These are phyloP conservation scores for Herpetotheres cachinnans DNA, from an alignment of 2,113 vertebrate species.

Conservation along the genomic window DNA sequence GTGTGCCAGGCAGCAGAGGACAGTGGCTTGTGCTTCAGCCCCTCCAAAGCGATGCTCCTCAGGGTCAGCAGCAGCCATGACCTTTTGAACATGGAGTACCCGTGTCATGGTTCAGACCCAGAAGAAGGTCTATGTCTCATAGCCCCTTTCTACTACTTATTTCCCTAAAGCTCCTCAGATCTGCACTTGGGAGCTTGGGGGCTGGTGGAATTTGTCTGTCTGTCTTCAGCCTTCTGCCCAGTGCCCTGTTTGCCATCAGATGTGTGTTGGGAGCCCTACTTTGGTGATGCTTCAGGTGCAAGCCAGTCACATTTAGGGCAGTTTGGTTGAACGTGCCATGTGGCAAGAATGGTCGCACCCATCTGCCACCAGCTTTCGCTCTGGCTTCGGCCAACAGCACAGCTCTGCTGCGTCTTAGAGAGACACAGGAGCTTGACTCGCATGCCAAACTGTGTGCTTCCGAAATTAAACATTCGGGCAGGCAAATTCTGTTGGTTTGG, in stretches of 20 bases:
- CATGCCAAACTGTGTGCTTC: not conserved
- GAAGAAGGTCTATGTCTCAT: not conserved
- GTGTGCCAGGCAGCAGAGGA: rapidly evolving
- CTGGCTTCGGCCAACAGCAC: not conserved
- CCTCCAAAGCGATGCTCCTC: not conserved
- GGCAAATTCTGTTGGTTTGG: not conserved
- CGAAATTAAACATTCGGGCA: not conserved
- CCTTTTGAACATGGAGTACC: not conserved
- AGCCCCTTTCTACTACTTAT: not conserved
- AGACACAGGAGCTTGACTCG: not conserved
- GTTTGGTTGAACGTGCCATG: rapidly evolving
- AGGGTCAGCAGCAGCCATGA: not conserved
- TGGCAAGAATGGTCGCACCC: not conserved
- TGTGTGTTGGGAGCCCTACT: not conserved
- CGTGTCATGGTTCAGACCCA: not conserved
- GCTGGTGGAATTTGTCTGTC: not conserved
- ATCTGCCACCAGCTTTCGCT: not conserved
- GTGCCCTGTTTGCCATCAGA: not conserved
- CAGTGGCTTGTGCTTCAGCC: not conserved
- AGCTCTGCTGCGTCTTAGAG: rapidly evolving
- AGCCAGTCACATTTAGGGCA: not conserved
- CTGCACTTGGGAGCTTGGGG: not conserved
- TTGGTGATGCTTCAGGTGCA: not conserved
- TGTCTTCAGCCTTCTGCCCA: not conserved
- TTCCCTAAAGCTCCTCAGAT: not conserved